phyloP scores from a whole-genome alignment of 2,888 invertebrate genomes.

The Dryococelus australis region DNA sequence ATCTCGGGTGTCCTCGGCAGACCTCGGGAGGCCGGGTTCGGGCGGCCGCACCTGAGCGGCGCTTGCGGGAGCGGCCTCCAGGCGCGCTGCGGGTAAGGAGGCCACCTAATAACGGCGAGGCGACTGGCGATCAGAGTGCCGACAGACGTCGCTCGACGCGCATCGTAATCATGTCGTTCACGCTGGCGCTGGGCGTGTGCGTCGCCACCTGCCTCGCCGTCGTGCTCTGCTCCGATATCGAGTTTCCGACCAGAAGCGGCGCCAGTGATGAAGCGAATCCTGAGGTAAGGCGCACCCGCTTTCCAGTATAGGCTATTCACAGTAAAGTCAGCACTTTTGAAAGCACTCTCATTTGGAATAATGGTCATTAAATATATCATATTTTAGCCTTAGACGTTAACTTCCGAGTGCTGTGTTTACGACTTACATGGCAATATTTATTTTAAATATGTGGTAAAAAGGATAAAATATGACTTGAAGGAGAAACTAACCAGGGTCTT shows the following conservation, averaged over 20 bases:
- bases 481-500: no score
- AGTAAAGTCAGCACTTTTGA: no score
- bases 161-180: not conserved
- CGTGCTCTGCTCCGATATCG: not conserved
- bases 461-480: no score
- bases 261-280: not conserved
- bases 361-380: no score
- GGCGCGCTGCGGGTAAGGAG: not conserved
- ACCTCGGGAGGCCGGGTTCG: not conserved
- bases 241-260: not conserved
- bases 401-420: no score
- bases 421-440: no score
- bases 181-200: not conserved
- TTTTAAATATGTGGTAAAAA: no score
- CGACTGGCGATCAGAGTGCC: not conserved
- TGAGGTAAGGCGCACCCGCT: not conserved
- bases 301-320: no score
- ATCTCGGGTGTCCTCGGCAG: no score
- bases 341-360: no score
- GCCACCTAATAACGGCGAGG: not conserved
- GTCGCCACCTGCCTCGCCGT: not conserved
- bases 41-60: not conserved
- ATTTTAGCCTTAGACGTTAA: no score
- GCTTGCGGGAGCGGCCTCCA: conserved; percentile 13
- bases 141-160: not conserved